Evolutionary conservation across 2,888 invertebrate species (phyloP), one percentile per base, ranked within the genome.

Genomic region (Cryptocephalus primarius): DNA sequence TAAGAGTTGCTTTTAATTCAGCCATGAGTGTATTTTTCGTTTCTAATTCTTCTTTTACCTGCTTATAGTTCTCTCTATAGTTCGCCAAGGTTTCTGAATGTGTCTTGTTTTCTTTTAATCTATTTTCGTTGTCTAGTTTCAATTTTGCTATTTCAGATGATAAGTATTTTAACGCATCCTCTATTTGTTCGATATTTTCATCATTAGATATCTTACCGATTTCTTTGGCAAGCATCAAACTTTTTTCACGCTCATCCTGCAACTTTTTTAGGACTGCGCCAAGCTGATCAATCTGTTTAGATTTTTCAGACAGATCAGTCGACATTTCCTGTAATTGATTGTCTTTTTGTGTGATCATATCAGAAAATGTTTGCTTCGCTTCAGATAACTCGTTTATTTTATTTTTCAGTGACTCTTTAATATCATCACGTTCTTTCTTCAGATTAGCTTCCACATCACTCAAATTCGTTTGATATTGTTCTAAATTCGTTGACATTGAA

Each of bases 321-420:
- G 48, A 67, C 6, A 77, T 63, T 42, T 73, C 67, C 56, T 73
- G 69, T 12, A 74, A 69, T 55, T 79, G 74, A 48, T 60, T 56
- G 44, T 63, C 60, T 10, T 69, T 57, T 48, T 69, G 61, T 9
- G 59, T 55, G 39, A 51, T 40, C 8, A 47, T 48, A n/a, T 53
- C 51, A 9, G 48, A 32, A 31, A 48, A 63, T 47, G 68, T 64
- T 32, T 65, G 63, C 46, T 67, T 68, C 2, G 50, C 52, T 46
- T 67, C 62, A 42, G 72, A 69, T 12, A 70, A 55, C 41, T 68
- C 62, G 1, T 54, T 51, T 8, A 64, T 63, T 55, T 70, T 72
- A 32, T 60, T 14, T 48, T 69, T 64, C 34, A 71, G 54, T 9
- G 55, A 54, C 43, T 64, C 60, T 44, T 65, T 68, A 9, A 63